Conservation (phyloP, 1,140 invertebrate species). For the Liolophura sinensis region DNA sequence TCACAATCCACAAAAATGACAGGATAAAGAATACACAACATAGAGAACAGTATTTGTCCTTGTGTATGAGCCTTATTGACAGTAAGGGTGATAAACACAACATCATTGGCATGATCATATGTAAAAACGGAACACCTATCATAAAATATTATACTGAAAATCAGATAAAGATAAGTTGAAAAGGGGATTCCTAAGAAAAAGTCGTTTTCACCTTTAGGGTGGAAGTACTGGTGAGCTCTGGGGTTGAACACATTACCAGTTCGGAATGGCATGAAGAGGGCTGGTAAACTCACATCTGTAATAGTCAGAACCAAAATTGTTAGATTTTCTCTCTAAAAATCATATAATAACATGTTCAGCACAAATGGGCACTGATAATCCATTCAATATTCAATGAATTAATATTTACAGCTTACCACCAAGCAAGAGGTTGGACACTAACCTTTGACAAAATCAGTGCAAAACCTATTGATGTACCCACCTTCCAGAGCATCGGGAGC, state of each 20-base stretch:
- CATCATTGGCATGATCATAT: neutral
- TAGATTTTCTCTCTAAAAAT: too few species aligned
- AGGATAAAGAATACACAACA: too few species aligned
- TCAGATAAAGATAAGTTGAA: neutral
- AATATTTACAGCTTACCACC: too few species aligned
- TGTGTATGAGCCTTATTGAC: neutral
- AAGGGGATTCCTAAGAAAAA: neutral
- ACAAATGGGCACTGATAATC: too few species aligned
- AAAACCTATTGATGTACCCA: slow-evolving; percentile 11
- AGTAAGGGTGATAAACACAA: neutral
- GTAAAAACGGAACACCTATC: neutral
- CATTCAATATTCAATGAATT: too few species aligned
- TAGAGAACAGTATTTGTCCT: too few species aligned
- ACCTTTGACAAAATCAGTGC: too few species aligned
- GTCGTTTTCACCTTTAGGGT: slow-evolving; percentile 40
- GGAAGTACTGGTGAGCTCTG: slow-evolving; percentile 53
- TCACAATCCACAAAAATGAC: neutral
- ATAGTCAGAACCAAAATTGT: neutral
- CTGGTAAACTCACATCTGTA: slow-evolving; percentile 53
- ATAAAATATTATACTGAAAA: neutral
- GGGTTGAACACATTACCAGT: slow-evolving; percentile 49
- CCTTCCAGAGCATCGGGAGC: slow-evolving; percentile 46
- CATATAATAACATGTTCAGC: too few species aligned
- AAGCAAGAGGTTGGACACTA: too few species aligned
- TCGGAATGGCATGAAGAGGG: slow-evolving; percentile 53